Evolutionary conservation across 2,113 vertebrate genomes (phyloP).

Genomic region (Lucifuga dentata): DNA sequence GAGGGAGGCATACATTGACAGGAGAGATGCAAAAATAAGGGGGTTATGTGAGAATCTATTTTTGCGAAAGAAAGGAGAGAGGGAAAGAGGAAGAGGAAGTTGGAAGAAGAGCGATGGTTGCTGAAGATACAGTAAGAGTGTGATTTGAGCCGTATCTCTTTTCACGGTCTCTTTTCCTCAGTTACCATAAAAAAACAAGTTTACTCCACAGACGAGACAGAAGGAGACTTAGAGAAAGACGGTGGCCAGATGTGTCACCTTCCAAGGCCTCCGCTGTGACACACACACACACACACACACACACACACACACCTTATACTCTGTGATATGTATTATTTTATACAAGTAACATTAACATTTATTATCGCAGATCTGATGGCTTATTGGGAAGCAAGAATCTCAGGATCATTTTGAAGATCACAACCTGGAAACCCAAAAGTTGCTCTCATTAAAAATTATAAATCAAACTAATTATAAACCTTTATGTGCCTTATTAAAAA

Average conservation of each 20-base stretch:
- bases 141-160: conserved; percentile 31
- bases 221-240: not conserved
- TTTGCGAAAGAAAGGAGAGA: conserved; percentile 35
- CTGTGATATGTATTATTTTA: too few relatives aligned
- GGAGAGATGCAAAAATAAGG: conserved; percentile 25
- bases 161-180: conserved; percentile 17
- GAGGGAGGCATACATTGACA: conserved; percentile 25
- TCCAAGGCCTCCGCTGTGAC: not conserved
- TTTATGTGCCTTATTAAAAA: too few relatives aligned
- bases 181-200: conserved; percentile 12
- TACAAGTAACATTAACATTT: too few relatives aligned
- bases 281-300: too few relatives aligned
- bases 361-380: too few relatives aligned
- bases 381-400: too few relatives aligned
- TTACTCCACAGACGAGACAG: not conserved
- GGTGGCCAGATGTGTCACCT: conserved; percentile 1
- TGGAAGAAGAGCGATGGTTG: not conserved
- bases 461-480: too few relatives aligned
- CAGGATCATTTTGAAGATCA: too few relatives aligned
- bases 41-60: conserved; percentile 45
- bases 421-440: too few relatives aligned
- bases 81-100: conserved; percentile 13
- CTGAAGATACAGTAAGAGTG: not conserved
- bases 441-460: too few relatives aligned
- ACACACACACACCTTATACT: too few relatives aligned